Percentiles rank a stretch among this genome's conserved stretches.
phyloP scores from a whole-genome alignment of 2,797 vertebrate species.

The Schizothorax lantsangensis region DNA sequence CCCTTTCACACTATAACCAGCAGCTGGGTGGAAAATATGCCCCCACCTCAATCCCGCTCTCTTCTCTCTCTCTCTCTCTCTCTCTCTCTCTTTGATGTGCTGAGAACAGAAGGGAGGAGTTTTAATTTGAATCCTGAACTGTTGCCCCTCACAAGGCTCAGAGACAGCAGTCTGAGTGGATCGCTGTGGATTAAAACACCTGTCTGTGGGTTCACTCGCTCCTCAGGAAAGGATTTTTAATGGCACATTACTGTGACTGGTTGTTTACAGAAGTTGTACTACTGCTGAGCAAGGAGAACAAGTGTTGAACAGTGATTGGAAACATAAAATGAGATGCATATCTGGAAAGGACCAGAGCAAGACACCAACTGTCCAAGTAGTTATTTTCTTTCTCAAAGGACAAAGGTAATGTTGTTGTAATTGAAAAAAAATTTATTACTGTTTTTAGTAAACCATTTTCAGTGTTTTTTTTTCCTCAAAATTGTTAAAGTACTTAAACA shows the following conservation, averaged over 20 bases:
- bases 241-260: slow-evolving; percentile 7
- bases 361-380: slow-evolving; percentile 11
- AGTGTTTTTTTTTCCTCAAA: background rate
- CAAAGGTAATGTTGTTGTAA: slow-evolving; percentile 34
- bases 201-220: slow-evolving; percentile 45
- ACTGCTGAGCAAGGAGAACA: slow-evolving; percentile 22
- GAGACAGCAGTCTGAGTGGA: slow-evolving; percentile 44
- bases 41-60: slow-evolving; percentile 34
- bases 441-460: background rate
- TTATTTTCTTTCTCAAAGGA: slow-evolving; percentile 13
- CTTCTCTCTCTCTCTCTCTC: slow-evolving; percentile 26
- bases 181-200: slow-evolving; percentile 52
- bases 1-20: slow-evolving; percentile 23
- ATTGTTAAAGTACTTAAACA: background rate
- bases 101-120: slow-evolving; percentile 62
- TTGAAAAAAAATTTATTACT: background rate
- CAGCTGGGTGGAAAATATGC: slow-evolving; percentile 27
- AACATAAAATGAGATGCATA: slow-evolving; percentile 20
- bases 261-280: slow-evolving; percentile 20
- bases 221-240: slow-evolving; percentile 57
- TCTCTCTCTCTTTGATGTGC: slow-evolving; percentile 44
- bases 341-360: slow-evolving; percentile 31
- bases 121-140: slow-evolving; percentile 78
- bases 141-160: slow-evolving; percentile 67
- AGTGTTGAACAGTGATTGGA: slow-evolving; percentile 5